Evolutionary conservation across 1,140 invertebrate genomes (phyloP).

Genomic region (Thalassaphorura encarpata): DNA sequence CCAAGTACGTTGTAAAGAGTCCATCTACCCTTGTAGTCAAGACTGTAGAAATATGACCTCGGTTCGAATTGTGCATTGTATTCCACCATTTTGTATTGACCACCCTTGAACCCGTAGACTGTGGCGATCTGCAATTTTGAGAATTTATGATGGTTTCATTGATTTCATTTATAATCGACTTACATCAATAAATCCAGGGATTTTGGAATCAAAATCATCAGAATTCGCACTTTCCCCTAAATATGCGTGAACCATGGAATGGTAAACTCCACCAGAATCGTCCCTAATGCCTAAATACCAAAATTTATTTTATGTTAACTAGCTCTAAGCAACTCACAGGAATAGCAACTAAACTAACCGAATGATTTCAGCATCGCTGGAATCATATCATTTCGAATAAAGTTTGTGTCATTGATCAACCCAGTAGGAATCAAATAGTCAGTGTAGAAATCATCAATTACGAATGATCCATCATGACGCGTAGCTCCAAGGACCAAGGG

Average conservation of each 20-base stretch:
- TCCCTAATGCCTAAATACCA: neutral
- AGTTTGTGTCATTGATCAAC: neutral
- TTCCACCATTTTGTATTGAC: neutral
- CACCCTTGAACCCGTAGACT: conserved; percentile 8
- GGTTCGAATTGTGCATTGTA: neutral
- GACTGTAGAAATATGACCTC: conserved; percentile 6
- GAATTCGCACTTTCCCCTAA: neutral
- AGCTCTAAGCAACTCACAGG: no score
- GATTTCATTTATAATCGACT: neutral
- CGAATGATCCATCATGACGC: conserved; percentile 6
- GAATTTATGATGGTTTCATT: neutral
- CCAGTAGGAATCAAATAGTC: conserved; percentile 3
- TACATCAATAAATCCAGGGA: conserved; percentile 6
- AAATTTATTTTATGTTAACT: no score
- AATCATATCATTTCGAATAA: neutral
- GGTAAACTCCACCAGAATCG: neutral
- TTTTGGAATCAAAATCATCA: neutral
- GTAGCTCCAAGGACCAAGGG: conserved; percentile 6
- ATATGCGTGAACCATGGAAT: neutral
- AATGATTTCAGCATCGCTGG: neutral
- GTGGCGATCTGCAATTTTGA: neutral
- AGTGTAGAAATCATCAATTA: neutral
- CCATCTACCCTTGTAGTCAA: conserved; percentile 4
- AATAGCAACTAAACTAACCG: neutral
- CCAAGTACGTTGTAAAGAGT: conserved; percentile 6